phyloP scores from a whole-genome alignment of 2,888 invertebrate species.

The Caradrina kadenii region DNA sequence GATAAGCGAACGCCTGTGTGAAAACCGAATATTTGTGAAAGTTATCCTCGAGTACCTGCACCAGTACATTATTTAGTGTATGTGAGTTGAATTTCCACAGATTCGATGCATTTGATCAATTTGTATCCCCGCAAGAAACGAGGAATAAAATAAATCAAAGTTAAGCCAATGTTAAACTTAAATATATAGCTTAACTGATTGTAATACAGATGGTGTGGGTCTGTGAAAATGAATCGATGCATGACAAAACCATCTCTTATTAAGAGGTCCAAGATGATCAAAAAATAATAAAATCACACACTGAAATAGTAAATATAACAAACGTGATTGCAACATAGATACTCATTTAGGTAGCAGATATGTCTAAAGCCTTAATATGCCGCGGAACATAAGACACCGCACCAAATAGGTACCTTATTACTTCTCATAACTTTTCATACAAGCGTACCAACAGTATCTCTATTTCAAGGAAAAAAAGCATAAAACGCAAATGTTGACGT shows the following conservation, averaged over 20 bases:
- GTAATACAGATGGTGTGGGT: too few species aligned
- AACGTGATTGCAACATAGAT: conserved; percentile 2
- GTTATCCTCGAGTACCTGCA: not conserved
- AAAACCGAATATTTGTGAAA: conserved; percentile 23
- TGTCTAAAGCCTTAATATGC: conserved; percentile 1
- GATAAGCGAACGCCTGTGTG: conserved; percentile 8
- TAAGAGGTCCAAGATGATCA: not conserved
- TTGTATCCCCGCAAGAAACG: too few species aligned
- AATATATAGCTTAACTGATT: too few species aligned
- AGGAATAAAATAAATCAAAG: not conserved
- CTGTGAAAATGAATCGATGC: too few species aligned
- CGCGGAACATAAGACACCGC: not conserved
- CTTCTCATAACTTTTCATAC: conserved; percentile 17
- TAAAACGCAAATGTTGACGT: conserved; percentile 29
- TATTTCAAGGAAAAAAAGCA: conserved; percentile 11
- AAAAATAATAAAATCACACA: not conserved
- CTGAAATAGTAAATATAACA: not conserved
- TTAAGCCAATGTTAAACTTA: not conserved
- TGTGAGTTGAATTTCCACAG: not conserved
- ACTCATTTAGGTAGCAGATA: not conserved
- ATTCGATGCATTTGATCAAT: not conserved
- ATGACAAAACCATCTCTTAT: not conserved
- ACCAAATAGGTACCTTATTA: conserved; percentile 3
- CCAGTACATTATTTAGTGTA: conserved; percentile 3
- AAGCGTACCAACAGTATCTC: conserved; percentile 18